Evolutionary conservation across 2,113 vertebrate genomes (phyloP).

Genomic region (Rhabdornis inornatus): DNA sequence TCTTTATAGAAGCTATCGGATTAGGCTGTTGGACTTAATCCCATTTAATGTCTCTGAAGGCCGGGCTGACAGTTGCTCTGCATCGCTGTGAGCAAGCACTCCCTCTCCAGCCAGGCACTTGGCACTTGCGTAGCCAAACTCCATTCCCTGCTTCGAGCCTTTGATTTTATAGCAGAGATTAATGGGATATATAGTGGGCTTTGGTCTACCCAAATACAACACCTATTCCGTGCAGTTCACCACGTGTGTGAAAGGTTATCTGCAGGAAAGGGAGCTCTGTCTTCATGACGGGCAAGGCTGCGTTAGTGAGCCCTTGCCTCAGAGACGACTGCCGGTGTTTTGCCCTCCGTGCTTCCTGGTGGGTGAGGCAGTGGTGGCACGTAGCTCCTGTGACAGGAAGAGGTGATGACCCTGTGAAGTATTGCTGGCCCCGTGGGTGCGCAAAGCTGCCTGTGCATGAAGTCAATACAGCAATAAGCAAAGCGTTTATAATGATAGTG

Average conservation of each 20-base stretch:
- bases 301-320: background rate
- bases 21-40: constrained; percentile 42
- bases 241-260: fast-evolving
- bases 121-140: fast-evolving
- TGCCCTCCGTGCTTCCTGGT: background rate
- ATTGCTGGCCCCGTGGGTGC: background rate
- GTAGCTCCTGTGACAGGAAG: background rate
- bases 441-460: background rate
- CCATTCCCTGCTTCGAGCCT: fast-evolving
- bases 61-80: background rate
- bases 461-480: background rate
- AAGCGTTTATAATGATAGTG: background rate
- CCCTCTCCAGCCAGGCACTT: background rate
- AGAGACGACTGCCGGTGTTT: background rate
- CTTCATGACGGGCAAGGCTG: background rate
- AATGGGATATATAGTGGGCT: background rate
- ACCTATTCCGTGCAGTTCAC: fast-evolving
- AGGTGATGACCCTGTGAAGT: background rate
- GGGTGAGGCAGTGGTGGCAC: background rate
- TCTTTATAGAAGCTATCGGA: background rate
- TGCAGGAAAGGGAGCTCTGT: background rate
- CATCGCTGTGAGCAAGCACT: fast-evolving
- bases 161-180: background rate
- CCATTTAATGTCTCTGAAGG: background rate
- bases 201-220: background rate